Evolutionary conservation across 2,888 invertebrate genomes (phyloP).

Genomic region (Athalia circularis): DNA sequence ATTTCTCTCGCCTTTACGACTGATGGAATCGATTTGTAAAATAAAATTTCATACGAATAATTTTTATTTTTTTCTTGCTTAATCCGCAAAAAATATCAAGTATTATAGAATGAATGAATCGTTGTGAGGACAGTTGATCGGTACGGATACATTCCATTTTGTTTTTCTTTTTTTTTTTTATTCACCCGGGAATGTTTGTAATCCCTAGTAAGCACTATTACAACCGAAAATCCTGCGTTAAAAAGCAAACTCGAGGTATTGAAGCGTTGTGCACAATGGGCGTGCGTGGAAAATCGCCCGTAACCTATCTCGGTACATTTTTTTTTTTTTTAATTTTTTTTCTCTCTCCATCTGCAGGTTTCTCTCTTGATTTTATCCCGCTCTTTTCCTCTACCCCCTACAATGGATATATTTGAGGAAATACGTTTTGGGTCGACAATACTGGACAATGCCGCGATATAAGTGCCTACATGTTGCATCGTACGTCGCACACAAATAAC

Average conservation of each 20-base stretch:
- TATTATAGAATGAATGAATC: too few species aligned
- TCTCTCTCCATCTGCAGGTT: conserved; percentile 37
- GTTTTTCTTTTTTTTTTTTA: too few species aligned
- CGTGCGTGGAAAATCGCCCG: conserved; percentile 45
- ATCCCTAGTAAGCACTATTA: conserved; percentile 41
- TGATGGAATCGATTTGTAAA: too few species aligned
- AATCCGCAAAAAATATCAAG: too few species aligned
- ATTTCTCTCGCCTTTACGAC: too few species aligned
- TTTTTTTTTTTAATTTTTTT: too few species aligned
- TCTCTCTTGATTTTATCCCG: neutral
- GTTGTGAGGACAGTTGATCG: too few species aligned
- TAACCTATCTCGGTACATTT: conserved; percentile 5
- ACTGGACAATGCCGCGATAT: conserved; percentile 60
- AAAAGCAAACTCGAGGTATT: conserved; percentile 42
- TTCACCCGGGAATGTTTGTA: conserved; percentile 37
- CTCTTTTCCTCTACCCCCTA: conserved; percentile 44
- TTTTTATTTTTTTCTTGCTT: too few species aligned
- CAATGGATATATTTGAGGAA: conserved; percentile 61
- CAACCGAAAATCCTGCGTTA: conserved; percentile 45
- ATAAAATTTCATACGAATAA: too few species aligned
- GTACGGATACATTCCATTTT: too few species aligned
- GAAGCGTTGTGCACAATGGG: conserved; percentile 40
- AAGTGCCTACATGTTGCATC: conserved; percentile 64
- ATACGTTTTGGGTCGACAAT: conserved; percentile 60
- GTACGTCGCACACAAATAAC: conserved; percentile 57